These are phyloP conservation scores for Lasius fuliginosus DNA, from an alignment of 2,888 invertebrate genomes.

Conservation along the genomic window DNA sequence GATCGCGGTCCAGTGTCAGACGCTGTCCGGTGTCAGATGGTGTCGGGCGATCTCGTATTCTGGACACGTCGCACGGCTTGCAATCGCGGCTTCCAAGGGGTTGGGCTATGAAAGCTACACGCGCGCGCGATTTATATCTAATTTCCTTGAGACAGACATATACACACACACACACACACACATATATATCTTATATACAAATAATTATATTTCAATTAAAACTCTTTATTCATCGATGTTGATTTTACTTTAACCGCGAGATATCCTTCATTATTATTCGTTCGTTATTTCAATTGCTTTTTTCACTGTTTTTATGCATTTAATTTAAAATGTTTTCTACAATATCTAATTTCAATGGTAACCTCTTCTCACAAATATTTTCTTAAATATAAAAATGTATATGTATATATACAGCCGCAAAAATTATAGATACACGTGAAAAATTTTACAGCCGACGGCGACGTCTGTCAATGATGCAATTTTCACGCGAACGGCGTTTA, in stretches of 20 bases:
- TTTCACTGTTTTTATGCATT: not conserved
- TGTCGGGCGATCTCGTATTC: not conserved
- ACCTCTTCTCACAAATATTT: not conserved
- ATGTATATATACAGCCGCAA: not conserved
- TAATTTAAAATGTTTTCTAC: not conserved
- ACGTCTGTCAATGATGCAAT: not conserved
- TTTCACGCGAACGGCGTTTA: too few species aligned
- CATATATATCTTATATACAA: not conserved
- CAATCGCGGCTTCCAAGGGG: not conserved
- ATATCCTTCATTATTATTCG: not conserved
- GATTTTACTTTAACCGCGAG: not conserved
- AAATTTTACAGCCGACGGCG: not conserved
- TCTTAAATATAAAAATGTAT: not conserved
- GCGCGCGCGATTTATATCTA: not conserved
- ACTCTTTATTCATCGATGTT: not conserved
- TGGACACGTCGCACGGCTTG: not conserved
- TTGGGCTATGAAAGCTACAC: not conserved
- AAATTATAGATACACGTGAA: not conserved
- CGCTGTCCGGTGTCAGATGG: not conserved
- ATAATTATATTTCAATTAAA: constrained; percentile 3
- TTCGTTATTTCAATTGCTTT: not conserved
- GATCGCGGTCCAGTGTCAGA: not conserved
- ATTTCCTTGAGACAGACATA: not conserved
- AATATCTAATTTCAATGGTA: constrained; percentile 14
- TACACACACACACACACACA: not conserved